Conservation (phyloP, 1,140 invertebrate genomes). For the Rhizoglyphus robini region DNA sequence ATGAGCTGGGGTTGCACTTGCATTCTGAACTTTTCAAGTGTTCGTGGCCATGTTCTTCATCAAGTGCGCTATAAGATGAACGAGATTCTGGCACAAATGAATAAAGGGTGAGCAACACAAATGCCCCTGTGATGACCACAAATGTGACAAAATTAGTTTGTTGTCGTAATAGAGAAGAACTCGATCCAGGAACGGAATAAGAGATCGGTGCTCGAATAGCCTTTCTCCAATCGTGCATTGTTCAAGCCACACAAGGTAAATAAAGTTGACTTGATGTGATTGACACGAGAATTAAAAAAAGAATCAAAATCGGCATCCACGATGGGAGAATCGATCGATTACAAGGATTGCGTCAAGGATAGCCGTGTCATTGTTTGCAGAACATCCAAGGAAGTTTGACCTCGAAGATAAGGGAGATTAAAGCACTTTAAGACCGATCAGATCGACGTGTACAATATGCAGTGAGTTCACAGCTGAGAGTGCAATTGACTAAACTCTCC, state of each 20-base stretch:
- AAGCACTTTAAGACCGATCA: no score
- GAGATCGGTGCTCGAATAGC: conserved; percentile 62
- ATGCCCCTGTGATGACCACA: conserved; percentile 43
- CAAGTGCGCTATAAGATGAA: conserved; percentile 24
- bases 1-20: background rate
- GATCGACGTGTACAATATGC: no score
- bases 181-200: conserved; percentile 50
- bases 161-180: conserved; percentile 61
- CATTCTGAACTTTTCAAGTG: background rate
- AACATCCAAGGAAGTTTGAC: no score
- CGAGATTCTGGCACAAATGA: conserved; percentile 25
- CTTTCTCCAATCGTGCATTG: conserved; percentile 61
- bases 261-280: background rate
- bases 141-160: conserved; percentile 59
- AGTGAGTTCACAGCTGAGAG: no score
- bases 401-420: no score
- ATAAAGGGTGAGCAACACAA: conserved; percentile 50
- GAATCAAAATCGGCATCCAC: no score
- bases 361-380: no score
- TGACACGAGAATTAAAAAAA: no score
- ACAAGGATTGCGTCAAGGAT: background rate
- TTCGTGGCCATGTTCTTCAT: conserved; percentile 15
- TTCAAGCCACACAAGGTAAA: background rate
- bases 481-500: no score
- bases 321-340: background rate